These are phyloP conservation scores for Cephus pulcher DNA, from an alignment of 2,888 invertebrate genomes.

Conservation along the genomic window DNA sequence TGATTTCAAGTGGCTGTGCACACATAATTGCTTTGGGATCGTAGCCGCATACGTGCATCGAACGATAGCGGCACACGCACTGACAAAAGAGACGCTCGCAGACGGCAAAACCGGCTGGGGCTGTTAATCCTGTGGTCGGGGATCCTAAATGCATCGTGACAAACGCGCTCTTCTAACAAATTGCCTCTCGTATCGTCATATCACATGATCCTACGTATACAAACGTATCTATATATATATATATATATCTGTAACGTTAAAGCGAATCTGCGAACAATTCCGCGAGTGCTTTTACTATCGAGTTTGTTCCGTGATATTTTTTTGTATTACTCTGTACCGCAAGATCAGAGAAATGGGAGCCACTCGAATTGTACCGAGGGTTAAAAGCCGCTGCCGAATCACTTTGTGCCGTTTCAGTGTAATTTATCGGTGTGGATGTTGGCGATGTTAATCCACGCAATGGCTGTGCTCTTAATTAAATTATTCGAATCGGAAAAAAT, in stretches of 20 bases:
- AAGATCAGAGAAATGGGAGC: conserved; percentile 36
- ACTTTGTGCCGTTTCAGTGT: not conserved
- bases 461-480: not conserved
- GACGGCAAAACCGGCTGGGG: not conserved
- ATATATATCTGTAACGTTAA: conserved; percentile 33
- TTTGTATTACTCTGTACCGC: not conserved
- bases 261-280: conserved; percentile 42
- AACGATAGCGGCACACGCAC: not conserved
- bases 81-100: not conserved
- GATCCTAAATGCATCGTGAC: conserved; percentile 48
- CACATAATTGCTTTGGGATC: not conserved
- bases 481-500: not conserved
- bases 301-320: not conserved
- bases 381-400: not conserved
- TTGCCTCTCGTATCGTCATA: conserved; percentile 48
- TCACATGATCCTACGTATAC: not conserved
- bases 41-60: not conserved
- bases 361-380: not conserved
- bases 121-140: not conserved
- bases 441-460: not conserved
- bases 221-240: not conserved
- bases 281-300: conserved; percentile 3
- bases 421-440: not conserved
- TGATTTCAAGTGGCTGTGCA: not conserved
- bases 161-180: conserved; percentile 46